These are phyloP conservation scores for Tyto alba DNA, from an alignment of 2,113 vertebrate species.

Conservation along the genomic window DNA sequence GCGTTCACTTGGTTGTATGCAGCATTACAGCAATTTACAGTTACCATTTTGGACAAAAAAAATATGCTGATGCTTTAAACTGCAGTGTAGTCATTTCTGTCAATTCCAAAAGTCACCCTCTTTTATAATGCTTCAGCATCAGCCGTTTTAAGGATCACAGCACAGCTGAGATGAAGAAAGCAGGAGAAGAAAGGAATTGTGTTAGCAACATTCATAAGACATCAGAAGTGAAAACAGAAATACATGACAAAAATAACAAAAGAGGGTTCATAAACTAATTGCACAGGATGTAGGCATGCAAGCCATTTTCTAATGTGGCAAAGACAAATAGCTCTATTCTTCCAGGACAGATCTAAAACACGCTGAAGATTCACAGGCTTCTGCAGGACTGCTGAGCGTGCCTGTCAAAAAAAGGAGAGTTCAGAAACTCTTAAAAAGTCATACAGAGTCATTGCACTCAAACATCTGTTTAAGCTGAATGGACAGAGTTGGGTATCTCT, in stretches of 20 bases:
- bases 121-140: not conserved
- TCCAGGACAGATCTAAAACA: conserved; percentile 32
- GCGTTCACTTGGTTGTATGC: not conserved
- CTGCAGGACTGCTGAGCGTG: not conserved
- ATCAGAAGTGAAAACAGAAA: conserved; percentile 56
- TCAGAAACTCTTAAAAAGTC: not conserved
- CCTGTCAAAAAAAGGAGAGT: not conserved
- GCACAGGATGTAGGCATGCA: conserved; percentile 51
- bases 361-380: conserved; percentile 42
- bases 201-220: conserved; percentile 28
- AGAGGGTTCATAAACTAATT: conserved; percentile 36
- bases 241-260: conserved; percentile 60
- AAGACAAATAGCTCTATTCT: conserved; percentile 54
- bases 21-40: not conserved
- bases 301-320: conserved; percentile 48
- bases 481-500: not conserved
- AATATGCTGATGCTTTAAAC: not conserved
- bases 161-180: conserved; percentile 15
- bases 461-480: not conserved
- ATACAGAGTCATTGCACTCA: not conserved
- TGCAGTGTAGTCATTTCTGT: not conserved
- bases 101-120: not conserved
- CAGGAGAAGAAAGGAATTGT: conserved; percentile 13
- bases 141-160: conserved; percentile 17
- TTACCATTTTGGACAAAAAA: not conserved